Conservation (phyloP, 2,797 vertebrate genomes). For the Neosilurus mollespiculum region DNA sequence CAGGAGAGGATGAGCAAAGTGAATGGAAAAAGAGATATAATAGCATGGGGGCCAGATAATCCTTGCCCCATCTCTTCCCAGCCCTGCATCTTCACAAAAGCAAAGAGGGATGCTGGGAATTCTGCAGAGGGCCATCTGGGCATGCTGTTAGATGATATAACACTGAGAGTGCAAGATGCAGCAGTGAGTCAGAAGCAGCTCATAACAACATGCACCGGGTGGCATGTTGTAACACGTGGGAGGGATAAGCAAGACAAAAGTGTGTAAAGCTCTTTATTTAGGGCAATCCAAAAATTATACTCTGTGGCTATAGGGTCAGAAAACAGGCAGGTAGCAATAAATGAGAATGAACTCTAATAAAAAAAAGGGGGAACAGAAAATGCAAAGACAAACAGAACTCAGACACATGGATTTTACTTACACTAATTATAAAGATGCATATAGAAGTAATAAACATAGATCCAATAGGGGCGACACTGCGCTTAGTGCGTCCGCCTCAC, state of each 20-base stretch:
- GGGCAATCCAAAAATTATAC: neutral
- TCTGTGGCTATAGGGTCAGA: neutral
- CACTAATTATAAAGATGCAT: neutral
- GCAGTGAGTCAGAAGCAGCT: constrained; percentile 12
- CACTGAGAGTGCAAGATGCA: constrained; percentile 15
- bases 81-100: constrained; percentile 21
- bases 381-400: neutral
- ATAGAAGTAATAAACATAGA: too few species aligned
- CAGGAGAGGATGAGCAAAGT: constrained; percentile 39
- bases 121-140: constrained; percentile 17
- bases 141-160: constrained; percentile 5
- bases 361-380: neutral
- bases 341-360: neutral
- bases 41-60: constrained; percentile 38
- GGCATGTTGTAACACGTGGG: constrained; percentile 8
- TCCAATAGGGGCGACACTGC: too few species aligned
- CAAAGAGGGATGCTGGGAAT: constrained; percentile 17
- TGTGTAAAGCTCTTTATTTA: neutral
- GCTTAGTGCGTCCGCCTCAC: too few species aligned
- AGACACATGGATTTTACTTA: neutral
- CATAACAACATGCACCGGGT: neutral
- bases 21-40: constrained; percentile 41
- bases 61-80: neutral
- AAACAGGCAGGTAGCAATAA: neutral
- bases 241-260: neutral